A percentile compares a stretch with the other conserved stretches of the same genome.
Conservation (phyloP, 2,113 vertebrate genomes). For the Picathartes gymnocephalus region DNA sequence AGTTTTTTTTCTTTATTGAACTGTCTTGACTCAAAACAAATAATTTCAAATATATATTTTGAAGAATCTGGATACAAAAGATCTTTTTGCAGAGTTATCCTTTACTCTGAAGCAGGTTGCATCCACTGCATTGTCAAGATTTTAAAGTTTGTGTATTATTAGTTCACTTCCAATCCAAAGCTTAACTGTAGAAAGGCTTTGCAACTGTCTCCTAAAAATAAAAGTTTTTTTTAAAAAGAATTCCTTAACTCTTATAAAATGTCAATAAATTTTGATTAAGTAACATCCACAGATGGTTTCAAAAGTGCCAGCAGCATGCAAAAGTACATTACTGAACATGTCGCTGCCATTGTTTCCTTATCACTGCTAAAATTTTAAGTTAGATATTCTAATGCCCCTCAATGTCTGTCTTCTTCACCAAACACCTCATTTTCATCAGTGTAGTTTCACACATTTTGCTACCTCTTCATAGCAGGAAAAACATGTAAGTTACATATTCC, state of each 20-base stretch:
- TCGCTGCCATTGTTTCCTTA: background rate
- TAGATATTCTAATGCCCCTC: background rate
- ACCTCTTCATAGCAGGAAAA: background rate
- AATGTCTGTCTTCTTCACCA: background rate
- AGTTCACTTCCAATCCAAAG: background rate
- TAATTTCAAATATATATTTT: background rate
- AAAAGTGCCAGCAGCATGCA: background rate
- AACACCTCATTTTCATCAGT: background rate
- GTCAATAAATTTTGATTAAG: background rate
- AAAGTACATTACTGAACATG: background rate
- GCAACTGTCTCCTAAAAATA: background rate
- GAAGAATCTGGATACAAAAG: background rate
- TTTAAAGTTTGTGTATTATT: background rate
- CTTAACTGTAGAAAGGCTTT: background rate
- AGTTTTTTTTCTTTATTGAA: background rate
- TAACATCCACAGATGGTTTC: background rate
- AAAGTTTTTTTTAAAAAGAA: rapidly evolving
- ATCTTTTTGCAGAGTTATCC: background rate
- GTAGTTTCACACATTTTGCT: background rate
- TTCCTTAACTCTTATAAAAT: background rate
- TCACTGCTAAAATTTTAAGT: background rate
- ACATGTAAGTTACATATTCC: background rate
- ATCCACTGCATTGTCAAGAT: background rate
- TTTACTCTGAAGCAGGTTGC: background rate
- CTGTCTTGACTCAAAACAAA: background rate